Percentiles rank a stretch among this genome's conserved stretches.
Evolutionary conservation across 1,140 invertebrate genomes (phyloP).

Genomic region (Nixonia krombeini): DNA sequence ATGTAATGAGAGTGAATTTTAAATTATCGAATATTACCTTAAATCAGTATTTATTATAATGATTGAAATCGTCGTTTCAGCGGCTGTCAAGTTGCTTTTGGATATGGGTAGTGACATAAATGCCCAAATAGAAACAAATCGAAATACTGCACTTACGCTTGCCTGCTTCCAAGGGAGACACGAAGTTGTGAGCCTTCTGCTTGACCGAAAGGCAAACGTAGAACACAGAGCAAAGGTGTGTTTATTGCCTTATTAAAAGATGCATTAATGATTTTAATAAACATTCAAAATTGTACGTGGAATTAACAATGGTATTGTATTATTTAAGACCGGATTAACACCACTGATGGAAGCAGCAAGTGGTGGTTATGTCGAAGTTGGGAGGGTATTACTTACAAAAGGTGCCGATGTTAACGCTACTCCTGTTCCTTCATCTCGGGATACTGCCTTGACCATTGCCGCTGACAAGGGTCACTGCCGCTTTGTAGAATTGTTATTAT

Average conservation of each 20-base stretch:
- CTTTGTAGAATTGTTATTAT: constrained; percentile 91
- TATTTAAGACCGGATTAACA: constrained; percentile 89
- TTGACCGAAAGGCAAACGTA: constrained; percentile 98
- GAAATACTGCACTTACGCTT: constrained; percentile 98
- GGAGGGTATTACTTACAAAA: constrained; percentile 93
- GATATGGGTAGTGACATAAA: constrained; percentile 99
- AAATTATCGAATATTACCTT: too few species aligned
- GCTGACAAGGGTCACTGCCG: constrained; percentile 98
- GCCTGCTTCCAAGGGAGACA: constrained; percentile 99
- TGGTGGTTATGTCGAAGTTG: constrained; percentile 98
- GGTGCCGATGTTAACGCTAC: constrained; percentile 99
- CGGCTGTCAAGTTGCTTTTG: constrained; percentile 89
- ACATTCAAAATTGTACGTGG: neutral
- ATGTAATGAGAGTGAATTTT: too few species aligned
- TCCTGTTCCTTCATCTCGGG: constrained; percentile 96
- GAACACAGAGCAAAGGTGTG: constrained; percentile 96
- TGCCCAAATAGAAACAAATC: constrained; percentile 99
- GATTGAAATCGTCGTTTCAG: constrained; percentile 58
- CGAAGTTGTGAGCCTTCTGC: constrained; percentile 96
- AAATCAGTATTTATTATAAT: neutral
- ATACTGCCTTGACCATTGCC: constrained; percentile 98
- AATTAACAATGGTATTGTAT: constrained; percentile 9
- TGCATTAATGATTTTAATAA: too few species aligned
- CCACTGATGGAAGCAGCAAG: constrained; percentile 99
- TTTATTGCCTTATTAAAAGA: neutral